phyloP scores from a whole-genome alignment of 1,140 invertebrate genomes.

The Chironomus tepperi region DNA sequence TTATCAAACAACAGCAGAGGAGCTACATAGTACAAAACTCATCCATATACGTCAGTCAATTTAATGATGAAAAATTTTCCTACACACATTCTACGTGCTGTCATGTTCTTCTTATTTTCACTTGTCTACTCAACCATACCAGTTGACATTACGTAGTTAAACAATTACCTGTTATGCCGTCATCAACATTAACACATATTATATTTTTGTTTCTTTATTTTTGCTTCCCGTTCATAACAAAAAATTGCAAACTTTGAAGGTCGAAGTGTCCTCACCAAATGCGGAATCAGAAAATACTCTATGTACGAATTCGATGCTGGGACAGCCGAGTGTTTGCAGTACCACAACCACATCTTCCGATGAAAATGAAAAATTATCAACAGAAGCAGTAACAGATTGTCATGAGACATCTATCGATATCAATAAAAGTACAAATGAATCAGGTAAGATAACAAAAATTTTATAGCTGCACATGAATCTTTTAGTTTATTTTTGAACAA shows the following conservation, averaged over 20 bases:
- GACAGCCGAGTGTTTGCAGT: conserved; percentile 37
- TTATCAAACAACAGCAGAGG: too few relatives aligned
- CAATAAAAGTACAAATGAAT: conserved; percentile 13
- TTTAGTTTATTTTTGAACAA: too few relatives aligned
- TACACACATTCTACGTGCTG: neutral
- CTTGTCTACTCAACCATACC: neutral
- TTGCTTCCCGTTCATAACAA: neutral
- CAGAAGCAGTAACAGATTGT: neutral
- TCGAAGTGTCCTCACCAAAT: conserved; percentile 46
- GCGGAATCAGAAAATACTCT: conserved; percentile 49
- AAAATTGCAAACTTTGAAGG: conserved; percentile 31
- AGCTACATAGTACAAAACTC: neutral
- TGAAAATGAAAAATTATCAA: conserved; percentile 28
- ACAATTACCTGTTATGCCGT: neutral
- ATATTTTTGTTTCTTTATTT: neutral
- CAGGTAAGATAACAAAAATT: neutral
- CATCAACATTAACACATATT: neutral
- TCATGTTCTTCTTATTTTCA: neutral
- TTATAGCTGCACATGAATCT: too few relatives aligned
- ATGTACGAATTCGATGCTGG: conserved; percentile 39
- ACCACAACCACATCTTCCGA: conserved; percentile 36
- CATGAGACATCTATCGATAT: neutral
- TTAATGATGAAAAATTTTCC: neutral
- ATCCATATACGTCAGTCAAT: neutral
- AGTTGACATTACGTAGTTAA: neutral